These are phyloP conservation scores for Ceryle rudis DNA, from an alignment of 2,797 vertebrate genomes.

Conservation along the genomic window DNA sequence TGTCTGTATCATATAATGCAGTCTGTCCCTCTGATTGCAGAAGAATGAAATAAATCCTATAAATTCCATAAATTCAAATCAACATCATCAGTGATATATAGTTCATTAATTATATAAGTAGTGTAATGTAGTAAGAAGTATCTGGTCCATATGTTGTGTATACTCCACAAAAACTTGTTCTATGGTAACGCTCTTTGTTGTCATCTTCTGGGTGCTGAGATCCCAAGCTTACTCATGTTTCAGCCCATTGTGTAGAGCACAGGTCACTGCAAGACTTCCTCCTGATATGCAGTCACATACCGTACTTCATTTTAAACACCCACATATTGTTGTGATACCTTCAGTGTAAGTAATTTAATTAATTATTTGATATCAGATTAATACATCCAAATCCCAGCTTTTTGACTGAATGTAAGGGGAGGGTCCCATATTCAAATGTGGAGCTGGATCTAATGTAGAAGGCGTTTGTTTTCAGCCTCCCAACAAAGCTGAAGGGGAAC, in stretches of 20 bases:
- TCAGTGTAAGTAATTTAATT: neutral
- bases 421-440: neutral
- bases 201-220: neutral
- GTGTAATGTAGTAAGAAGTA: neutral
- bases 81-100: neutral
- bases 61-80: neutral
- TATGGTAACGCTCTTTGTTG: neutral
- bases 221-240: neutral
- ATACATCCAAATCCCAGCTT: neutral
- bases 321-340: constrained; percentile 1
- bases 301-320: neutral
- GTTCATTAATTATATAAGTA: neutral
- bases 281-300: neutral
- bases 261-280: constrained; percentile 3
- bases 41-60: neutral
- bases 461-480: neutral
- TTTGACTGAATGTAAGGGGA: neutral
- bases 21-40: neutral
- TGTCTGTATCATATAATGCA: neutral
- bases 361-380: neutral
- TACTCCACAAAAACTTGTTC: neutral
- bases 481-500: neutral
- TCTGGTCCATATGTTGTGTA: neutral
- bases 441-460: neutral
- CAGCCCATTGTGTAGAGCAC: neutral